Evolutionary conservation across 2,888 invertebrate genomes (phyloP), one percentile per base, ranked within the genome.

Genomic region (Cheilosia vernalis): DNA sequence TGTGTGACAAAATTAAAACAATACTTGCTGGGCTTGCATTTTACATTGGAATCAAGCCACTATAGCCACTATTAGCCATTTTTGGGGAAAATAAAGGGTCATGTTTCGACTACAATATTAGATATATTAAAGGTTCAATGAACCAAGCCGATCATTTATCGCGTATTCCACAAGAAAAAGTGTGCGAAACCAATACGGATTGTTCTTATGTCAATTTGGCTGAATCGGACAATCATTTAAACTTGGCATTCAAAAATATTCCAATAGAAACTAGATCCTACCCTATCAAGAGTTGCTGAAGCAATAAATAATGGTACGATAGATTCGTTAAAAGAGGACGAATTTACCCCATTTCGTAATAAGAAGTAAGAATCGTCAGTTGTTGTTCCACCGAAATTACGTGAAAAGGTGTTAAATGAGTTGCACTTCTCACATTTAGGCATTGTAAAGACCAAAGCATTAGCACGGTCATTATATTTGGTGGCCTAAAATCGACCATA

Each of bases 401-500:
- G 53, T 7, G 15, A 15, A 4, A 13, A 6, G 15, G 24, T 53
- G 7, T 27, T 53, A 24, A 17, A 4, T 2, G 58, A 58, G 17
- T 21, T 58, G 6, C 47, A 55, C 33, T 3, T 19, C 3, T 55
- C 55, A 30, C 55, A 55, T 55, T 27, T 55, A 13, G 55, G 55
- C 21, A 55, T n/a, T n/a, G n/a, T n/a, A n/a, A n/a, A n/a, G n/a
- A n/a, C n/a, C n/a, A n/a, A n/a, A n/a, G n/a, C n/a, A 24, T 55
- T 74, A 24, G 55, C 55, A 9, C 24, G 63, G 5, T 66, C 66
- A 13, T 76, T n/a, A 66, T 37, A 13, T 76, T 27, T 76, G 66
- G 76, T 76, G 64, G 67, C 78, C 70, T 55, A 70, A 70, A 19
- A n/a, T 70, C 10, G 56, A 56, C 10, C 9, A 24, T 10, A 56